Evolutionary conservation across 2,113 vertebrate genomes (phyloP), one percentile per base, ranked within the genome.

Genomic region (Caranx melampygus): DNA sequence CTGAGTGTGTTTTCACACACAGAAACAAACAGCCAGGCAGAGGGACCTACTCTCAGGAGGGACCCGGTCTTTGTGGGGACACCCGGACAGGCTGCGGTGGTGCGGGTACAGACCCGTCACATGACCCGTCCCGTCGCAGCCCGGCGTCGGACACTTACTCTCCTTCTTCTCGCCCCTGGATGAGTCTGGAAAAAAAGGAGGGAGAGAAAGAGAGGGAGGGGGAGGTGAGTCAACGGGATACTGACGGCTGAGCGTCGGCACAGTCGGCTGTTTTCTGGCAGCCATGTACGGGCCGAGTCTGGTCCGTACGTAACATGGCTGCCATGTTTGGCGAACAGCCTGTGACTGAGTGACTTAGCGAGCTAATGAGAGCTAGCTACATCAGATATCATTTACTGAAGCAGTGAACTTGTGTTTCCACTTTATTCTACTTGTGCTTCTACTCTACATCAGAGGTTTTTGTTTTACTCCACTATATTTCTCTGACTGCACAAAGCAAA

Each of bases 21-120:
- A 67, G 14, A 20, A 2, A 15, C 15, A 26, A 26, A 49, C 69
- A 34, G 59, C 62, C 40, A 64, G 65, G 64, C 79, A 55, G 51
- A 4, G 54, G 65, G 61, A 92, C 98, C 97, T 97, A 99, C 98
- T 99, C 96, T 99, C 98, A 89, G 98, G 98, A 79, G 98, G 98
- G 93, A 99, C 98, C 72, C 98, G 96, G 95, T 99, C 98, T 95
- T 99, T 99, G 96, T 99, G 98, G 89, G 98, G 98, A 92, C 98
- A 99, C 92, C 98, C 98, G 58, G 98, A 99, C 94, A 99, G 95
- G 93, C 98, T 99, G 95, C 98, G 97, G 93, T 99, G 98, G 94
- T 99, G 98, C 21, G 98, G 98, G 93, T 99, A 99, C 91, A 99
- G 96, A 85, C 98, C 98, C 35, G 98, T 99, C 93, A 99, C 98